These are phyloP conservation scores for Drosophila malerkotliana DNA, from an alignment of 1,140 invertebrate species.

Conservation along the genomic window DNA sequence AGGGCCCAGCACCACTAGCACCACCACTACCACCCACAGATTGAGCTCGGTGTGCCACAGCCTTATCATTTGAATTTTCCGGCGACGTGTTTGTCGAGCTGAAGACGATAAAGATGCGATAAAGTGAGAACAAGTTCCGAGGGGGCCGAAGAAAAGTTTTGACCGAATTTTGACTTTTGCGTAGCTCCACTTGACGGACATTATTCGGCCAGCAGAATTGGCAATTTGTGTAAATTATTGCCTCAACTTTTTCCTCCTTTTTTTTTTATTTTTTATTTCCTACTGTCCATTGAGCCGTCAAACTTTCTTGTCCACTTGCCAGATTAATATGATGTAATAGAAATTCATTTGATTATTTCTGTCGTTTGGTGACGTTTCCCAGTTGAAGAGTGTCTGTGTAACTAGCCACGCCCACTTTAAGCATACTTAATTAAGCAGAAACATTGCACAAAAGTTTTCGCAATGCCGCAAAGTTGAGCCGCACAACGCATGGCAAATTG, in stretches of 20 bases:
- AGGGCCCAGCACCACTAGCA: slow-evolving; percentile 4
- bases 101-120: slow-evolving; percentile 78
- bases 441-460: slow-evolving; percentile 54
- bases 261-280: slow-evolving; percentile 7
- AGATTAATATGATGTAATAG: slow-evolving; percentile 62
- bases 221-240: slow-evolving; percentile 82
- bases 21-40: slow-evolving; percentile 5
- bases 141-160: slow-evolving; percentile 62
- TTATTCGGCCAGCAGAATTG: slow-evolving; percentile 64
- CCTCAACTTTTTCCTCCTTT: slow-evolving; percentile 56
- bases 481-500: slow-evolving; percentile 52
- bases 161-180: slow-evolving; percentile 73
- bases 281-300: slow-evolving; percentile 8
- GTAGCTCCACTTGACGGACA: slow-evolving; percentile 63
- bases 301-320: slow-evolving; percentile 34
- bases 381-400: background rate
- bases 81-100: slow-evolving; percentile 73
- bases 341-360: slow-evolving; percentile 67
- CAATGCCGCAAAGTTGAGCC: slow-evolving; percentile 49
- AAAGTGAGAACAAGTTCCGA: slow-evolving; percentile 76
- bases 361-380: slow-evolving; percentile 27
- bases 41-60: slow-evolving; percentile 23
- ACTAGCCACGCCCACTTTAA: slow-evolving; percentile 23
- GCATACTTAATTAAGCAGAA: slow-evolving; percentile 76
- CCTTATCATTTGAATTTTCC: slow-evolving; percentile 78